Base-by-base conservation (phyloP, 1,140 invertebrate genomes). In the Camponotus pennsylvanicus region DNA sequence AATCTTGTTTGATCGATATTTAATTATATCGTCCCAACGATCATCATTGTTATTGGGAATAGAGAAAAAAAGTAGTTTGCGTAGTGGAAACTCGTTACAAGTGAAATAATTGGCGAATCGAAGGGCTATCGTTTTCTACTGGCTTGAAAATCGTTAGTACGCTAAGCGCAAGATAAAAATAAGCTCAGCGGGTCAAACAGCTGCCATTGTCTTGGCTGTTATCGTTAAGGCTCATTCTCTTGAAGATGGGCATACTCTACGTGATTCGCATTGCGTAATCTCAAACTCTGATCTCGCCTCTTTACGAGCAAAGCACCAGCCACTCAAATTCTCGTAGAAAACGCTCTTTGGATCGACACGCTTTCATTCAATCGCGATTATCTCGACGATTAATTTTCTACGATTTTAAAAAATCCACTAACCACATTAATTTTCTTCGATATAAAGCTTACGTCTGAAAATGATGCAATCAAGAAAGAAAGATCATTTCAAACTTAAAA, bases 171-270 rank as follows among this genome's bases (percentile, higher is more conserved):
- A 61, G 27, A 55, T 21, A 37, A 57, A 86, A 79, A 88, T 88
- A 86, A 89, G 27, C 42, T 67, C 59, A 42, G 0, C 32, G n/a
- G 49, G 71, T 77, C 78, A 52, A 63, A 67, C 34, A 45, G 80
- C 57, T 32, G 34, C 57, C 40, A 89, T 89, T 86, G 88, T 80
- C 88, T 80, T 52, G 75, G 49, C 63, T 88, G 75, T 89, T 89
- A 89, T 75, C 77, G 75, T 59, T 78, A 79, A 86, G 59, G 75
- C 61, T 89, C 77, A 88, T 86, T 79, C 37, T 34, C 11, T 15
- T n/a, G 15, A 77, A 32, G 76, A 89, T 80, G 52, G 80, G 88
- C 87, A 67, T 61, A 75, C 71, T 88, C 82, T 89, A 88, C 88
- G 88, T 89, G 88, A 88, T 75, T 66, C 61, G 67, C 34, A 8